Evolutionary conservation across 2,113 vertebrate genomes (phyloP), one percentile per base, ranked within the genome.

Genomic region (Ailuropoda melanoleuca): DNA sequence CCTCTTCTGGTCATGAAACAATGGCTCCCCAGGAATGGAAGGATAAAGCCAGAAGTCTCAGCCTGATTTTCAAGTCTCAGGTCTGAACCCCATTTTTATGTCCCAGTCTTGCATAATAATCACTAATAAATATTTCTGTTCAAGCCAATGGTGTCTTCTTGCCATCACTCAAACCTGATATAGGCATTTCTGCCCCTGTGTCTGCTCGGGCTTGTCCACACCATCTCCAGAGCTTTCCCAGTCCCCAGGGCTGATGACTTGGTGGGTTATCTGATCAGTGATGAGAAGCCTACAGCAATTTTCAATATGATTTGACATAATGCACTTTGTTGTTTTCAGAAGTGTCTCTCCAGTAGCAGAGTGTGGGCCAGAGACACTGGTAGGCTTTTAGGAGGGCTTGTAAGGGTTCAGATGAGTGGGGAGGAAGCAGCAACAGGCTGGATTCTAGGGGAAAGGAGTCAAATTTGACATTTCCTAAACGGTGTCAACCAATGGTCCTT

Each of bases 231-330:
- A 87, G 26, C 58, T 48, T 58, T 74, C 37, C 48, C 15, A 1
- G 37, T 10, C 29, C 24, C 4, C 1, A 8, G 1, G 43, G 26
- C 17, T 39, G 17, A 46, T 12, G 13, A 56, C 58, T 24, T 0
- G 1, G 68, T 0, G 0, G 75, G 77, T 84, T 75, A 15, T 62
- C 70, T 19, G 19, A 72, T 11, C 7, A 4, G 4, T 0, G 1
- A 43, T 4, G 17, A 2, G 46, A 58, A 34, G 13, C 46, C 37
- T 34, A 11, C 1, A 19, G 8, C 4, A 31, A 31, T 31, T 50
- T 74, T 34, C 21, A 29, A 2, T 56, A 31, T 3, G 58, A 58
- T 48, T 34, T 74, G 92, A n/a, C 12, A 14, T 19, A 6, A 8
- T 0, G 8, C 1, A 7, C 31, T 78, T 56, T 60, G 15, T 26